These are phyloP conservation scores for Tigriopus japonicus DNA, from an alignment of 1,140 invertebrate genomes.

Conservation along the genomic window DNA sequence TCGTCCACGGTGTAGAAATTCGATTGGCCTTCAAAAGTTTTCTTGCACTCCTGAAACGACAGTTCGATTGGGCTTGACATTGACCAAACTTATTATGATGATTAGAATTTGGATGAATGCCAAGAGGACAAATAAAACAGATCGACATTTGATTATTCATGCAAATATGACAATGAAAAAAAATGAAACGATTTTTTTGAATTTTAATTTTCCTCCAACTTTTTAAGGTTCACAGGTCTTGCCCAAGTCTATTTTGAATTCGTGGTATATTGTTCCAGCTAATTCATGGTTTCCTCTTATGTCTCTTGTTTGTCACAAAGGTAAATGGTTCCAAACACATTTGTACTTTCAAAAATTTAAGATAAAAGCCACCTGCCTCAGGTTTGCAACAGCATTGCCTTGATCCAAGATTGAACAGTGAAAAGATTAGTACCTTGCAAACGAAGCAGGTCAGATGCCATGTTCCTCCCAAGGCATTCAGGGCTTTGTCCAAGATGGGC, in stretches of 20 bases:
- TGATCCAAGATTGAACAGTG: too few species aligned
- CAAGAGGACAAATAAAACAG: neutral
- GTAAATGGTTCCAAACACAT: neutral
- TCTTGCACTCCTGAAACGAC: conserved; percentile 63
- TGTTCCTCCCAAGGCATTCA: neutral
- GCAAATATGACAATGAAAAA: too few species aligned
- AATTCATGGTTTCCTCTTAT: neutral
- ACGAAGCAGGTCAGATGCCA: conserved; percentile 2
- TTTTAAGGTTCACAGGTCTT: too few species aligned
- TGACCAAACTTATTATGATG: neutral
- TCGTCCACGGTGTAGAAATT: conserved; percentile 88
- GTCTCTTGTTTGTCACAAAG: neutral
- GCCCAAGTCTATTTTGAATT: neutral
- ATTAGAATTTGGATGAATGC: neutral
- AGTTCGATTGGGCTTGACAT: conserved; percentile 7
- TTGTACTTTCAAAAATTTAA: neutral
- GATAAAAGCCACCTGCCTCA: too few species aligned
- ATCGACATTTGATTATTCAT: too few species aligned
- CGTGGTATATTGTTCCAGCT: neutral
- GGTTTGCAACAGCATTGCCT: too few species aligned
- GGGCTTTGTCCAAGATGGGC: neutral
- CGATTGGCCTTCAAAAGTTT: conserved; percentile 59
- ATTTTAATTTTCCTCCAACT: too few species aligned
- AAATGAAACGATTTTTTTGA: too few species aligned
- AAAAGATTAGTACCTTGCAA: neutral